These are phyloP conservation scores for Amphiprion percula DNA, from an alignment of 2,113 vertebrate genomes.

Conservation along the genomic window DNA sequence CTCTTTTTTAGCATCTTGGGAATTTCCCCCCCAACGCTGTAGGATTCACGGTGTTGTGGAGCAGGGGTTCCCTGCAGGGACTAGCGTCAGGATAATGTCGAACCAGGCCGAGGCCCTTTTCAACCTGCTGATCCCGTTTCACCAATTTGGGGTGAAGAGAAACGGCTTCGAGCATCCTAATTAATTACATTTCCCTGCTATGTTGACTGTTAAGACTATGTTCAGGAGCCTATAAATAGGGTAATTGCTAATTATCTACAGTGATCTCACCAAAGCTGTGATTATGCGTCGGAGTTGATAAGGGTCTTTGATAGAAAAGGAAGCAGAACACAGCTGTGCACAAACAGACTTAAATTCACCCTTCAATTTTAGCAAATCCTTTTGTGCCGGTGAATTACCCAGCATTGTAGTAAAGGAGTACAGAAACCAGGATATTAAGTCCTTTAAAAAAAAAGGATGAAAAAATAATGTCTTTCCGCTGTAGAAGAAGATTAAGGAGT, in stretches of 20 bases:
- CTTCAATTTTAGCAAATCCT: slow-evolving; percentile 42
- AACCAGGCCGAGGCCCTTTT: slow-evolving; percentile 4
- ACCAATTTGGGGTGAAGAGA: slow-evolving; percentile 3
- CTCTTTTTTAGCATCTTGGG: slow-evolving; percentile 32
- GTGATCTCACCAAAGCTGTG: slow-evolving; percentile 70
- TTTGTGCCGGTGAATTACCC: slow-evolving; percentile 20
- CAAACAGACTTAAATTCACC: slow-evolving; percentile 38
- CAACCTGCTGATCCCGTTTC: slow-evolving; percentile 28
- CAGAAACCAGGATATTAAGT: background rate
- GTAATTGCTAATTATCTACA: slow-evolving; percentile 73
- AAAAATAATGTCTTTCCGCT: background rate
- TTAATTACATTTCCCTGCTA: slow-evolving; percentile 33
- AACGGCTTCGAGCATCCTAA: slow-evolving; percentile 34
- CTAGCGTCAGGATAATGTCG: slow-evolving; percentile 9
- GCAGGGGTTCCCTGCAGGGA: slow-evolving; percentile 47
- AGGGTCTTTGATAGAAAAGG: slow-evolving; percentile 57
- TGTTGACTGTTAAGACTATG: slow-evolving; percentile 42
- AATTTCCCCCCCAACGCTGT: slow-evolving; percentile 18
- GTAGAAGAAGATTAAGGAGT: slow-evolving; percentile 22
- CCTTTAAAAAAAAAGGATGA: background rate
- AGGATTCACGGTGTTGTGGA: slow-evolving; percentile 27
- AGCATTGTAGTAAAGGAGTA: slow-evolving; percentile 7
- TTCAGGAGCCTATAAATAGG: slow-evolving; percentile 59
- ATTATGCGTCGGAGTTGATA: slow-evolving; percentile 68
- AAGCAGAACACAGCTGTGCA: slow-evolving; percentile 35